Percentiles rank a stretch among this genome's conserved stretches.
Evolutionary conservation across 2,113 vertebrate species (phyloP).

Genomic region (Mustela lutreola): DNA sequence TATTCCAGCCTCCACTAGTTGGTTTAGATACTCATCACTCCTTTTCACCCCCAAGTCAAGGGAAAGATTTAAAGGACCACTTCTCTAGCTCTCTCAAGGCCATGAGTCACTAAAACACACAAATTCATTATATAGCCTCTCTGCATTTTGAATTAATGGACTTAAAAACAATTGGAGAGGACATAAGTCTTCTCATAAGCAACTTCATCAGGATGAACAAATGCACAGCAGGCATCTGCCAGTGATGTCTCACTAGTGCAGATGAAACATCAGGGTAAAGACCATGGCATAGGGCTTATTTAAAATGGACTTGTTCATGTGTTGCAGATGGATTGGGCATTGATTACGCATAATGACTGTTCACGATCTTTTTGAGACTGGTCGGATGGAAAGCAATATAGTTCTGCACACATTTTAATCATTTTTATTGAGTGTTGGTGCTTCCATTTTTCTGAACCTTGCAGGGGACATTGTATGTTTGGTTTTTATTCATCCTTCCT

Average conservation of each 20-base stretch:
- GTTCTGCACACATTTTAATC: slow-evolving; percentile 6
- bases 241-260: background rate
- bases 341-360: slow-evolving; percentile 1
- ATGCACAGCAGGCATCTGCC: background rate
- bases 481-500: background rate
- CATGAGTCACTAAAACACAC: slow-evolving; percentile 9
- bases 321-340: background rate
- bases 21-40: background rate
- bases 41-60: background rate
- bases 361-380: slow-evolving; percentile 22
- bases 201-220: background rate
- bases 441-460: slow-evolving; percentile 17
- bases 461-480: background rate
- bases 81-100: slow-evolving; percentile 1
- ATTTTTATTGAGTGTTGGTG: slow-evolving; percentile 48
- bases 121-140: slow-evolving; percentile 59
- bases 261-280: background rate
- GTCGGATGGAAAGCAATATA: slow-evolving; percentile 34
- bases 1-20: background rate
- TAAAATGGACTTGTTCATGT: slow-evolving; percentile 15
- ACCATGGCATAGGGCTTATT: background rate
- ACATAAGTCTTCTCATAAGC: background rate
- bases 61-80: slow-evolving; percentile 41
- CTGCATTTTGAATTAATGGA: slow-evolving; percentile 41
- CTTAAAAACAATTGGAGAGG: background rate